A percentile compares a stretch with the other conserved stretches of the same genome.
Evolutionary conservation across 1,140 invertebrate species (phyloP).

Genomic region (Ericerus pela): DNA sequence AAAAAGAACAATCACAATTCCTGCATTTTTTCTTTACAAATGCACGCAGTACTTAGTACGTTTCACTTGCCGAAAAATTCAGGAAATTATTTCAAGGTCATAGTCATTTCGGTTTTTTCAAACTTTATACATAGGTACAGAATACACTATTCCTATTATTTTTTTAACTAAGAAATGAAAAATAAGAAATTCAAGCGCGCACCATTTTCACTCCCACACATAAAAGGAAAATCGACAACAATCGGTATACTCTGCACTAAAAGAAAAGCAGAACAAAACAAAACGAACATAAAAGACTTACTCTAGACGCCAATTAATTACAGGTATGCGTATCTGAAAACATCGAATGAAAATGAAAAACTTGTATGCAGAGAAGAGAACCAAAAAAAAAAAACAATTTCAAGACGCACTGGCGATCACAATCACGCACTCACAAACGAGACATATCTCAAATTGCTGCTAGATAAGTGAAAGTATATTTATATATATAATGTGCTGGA

Average conservation of each 20-base stretch:
- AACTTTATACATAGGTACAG: no score
- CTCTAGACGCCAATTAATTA: neutral
- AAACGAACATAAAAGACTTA: neutral
- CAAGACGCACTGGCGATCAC: neutral
- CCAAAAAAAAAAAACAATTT: neutral
- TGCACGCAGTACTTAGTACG: no score
- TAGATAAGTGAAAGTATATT: slow-evolving; percentile 10
- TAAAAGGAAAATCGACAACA: neutral
- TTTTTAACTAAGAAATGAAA: no score
- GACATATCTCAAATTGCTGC: slow-evolving; percentile 3
- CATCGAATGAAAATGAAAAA: neutral
- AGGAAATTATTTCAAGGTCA: no score
- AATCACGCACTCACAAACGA: slow-evolving; percentile 1
- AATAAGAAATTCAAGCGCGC: neutral
- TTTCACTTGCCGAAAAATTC: no score
- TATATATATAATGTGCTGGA: no score
- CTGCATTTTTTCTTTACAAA: no score
- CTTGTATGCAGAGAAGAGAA: neutral
- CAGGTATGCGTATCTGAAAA: neutral
- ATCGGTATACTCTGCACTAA: neutral
- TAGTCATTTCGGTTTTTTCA: no score
- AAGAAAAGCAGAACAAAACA: neutral
- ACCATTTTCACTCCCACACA: neutral
- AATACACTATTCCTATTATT: no score
- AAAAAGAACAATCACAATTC: no score